These are phyloP conservation scores for Sorex araneus DNA, from an alignment of 2,113 vertebrate genomes.

Conservation along the genomic window DNA sequence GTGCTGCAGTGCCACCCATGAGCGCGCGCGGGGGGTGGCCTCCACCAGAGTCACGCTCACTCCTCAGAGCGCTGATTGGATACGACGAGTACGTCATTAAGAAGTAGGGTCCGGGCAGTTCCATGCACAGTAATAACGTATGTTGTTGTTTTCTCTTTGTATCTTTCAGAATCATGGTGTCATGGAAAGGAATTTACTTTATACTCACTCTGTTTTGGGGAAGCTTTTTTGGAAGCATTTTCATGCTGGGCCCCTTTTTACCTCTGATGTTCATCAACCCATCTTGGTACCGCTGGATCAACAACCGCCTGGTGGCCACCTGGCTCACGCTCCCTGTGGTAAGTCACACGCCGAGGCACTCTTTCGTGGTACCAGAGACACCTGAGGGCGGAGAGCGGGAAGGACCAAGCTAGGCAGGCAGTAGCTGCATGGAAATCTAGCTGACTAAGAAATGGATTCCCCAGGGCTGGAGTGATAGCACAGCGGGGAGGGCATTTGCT, in stretches of 20 bases:
- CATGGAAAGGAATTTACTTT: slow-evolving; percentile 95
- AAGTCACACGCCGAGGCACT: slow-evolving; percentile 78
- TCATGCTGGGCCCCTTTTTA: slow-evolving; percentile 96
- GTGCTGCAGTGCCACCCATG: no score
- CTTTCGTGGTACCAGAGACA: not conserved
- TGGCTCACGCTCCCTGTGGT: slow-evolving; percentile 99
- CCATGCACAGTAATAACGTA: slow-evolving; percentile 54
- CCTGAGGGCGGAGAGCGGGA: not conserved
- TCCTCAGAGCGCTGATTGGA: not conserved
- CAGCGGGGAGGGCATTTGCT: no score
- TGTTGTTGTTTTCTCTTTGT: slow-evolving; percentile 43
- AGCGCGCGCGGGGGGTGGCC: no score
- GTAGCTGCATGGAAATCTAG: not conserved
- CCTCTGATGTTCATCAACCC: slow-evolving; percentile 96
- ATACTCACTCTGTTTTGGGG: slow-evolving; percentile 94
- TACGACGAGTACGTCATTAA: slow-evolving; percentile 34
- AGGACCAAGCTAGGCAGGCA: not conserved
- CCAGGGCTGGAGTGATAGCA: no score
- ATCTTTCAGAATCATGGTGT: slow-evolving; percentile 94
- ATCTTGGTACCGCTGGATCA: slow-evolving; percentile 98
- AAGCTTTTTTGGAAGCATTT: slow-evolving; percentile 97
- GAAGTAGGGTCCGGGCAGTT: slow-evolving; percentile 50
- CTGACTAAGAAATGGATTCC: no score
- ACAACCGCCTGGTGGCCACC: slow-evolving; percentile 94
- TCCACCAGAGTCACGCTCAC: not conserved